Percentiles rank a stretch among this genome's conserved stretches.
Evolutionary conservation across 1,140 invertebrate species (phyloP).

Genomic region (Drosophila serrata): DNA sequence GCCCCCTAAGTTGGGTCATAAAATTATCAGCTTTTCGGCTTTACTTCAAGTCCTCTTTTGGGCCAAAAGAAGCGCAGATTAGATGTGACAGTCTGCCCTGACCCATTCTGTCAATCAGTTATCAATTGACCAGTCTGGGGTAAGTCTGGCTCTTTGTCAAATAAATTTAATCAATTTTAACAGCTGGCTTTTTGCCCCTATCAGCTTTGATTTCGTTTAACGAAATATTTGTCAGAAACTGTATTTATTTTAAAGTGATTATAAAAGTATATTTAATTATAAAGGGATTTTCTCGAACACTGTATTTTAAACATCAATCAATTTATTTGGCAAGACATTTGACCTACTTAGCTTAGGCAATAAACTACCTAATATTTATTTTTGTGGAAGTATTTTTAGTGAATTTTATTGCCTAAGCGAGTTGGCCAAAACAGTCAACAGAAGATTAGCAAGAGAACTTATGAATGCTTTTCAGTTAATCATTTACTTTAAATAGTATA

Average conservation of each 20-base stretch:
- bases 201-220: background rate
- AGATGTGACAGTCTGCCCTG: background rate
- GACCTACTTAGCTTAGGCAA: background rate
- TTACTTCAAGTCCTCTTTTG: slow-evolving; percentile 5
- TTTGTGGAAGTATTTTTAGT: background rate
- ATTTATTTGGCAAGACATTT: background rate
- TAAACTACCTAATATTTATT: background rate
- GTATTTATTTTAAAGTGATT: background rate
- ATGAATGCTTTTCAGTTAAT: background rate
- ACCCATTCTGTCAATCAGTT: slow-evolving; percentile 20
- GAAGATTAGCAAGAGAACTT: background rate
- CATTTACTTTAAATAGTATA: no score
- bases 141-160: slow-evolving; percentile 1
- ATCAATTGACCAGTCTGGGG: slow-evolving; percentile 22
- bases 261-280: background rate
- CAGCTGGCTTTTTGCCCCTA: background rate
- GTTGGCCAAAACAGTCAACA: background rate
- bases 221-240: background rate
- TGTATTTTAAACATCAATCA: background rate
- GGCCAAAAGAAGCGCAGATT: background rate
- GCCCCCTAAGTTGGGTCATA: slow-evolving; percentile 20
- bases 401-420: background rate
- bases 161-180: background rate
- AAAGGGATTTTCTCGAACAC: background rate
- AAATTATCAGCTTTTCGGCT: slow-evolving; percentile 23